These are phyloP conservation scores for Crocodylus rhombifer DNA, from an alignment of 2,797 vertebrate species.

Conservation along the genomic window DNA sequence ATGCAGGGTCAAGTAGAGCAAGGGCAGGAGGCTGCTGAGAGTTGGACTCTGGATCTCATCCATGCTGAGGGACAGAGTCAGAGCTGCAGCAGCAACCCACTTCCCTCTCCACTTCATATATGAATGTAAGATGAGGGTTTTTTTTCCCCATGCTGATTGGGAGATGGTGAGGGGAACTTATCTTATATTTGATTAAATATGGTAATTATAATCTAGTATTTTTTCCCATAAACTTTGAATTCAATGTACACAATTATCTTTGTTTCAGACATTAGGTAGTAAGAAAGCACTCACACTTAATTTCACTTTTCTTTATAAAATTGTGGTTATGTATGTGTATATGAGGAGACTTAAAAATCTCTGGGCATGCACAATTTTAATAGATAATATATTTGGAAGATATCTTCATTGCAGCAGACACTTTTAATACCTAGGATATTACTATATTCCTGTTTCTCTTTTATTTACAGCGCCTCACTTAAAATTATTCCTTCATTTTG, in stretches of 20 bases:
- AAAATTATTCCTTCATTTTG: neutral
- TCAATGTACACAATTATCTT: neutral
- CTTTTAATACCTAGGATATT: neutral
- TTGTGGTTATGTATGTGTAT: neutral
- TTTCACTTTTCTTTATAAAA: neutral
- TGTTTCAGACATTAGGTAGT: neutral
- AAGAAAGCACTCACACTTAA: neutral
- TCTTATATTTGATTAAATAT: no score
- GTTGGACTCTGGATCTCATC: no score
- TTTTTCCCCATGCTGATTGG: no score
- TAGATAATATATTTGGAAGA: neutral
- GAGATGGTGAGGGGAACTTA: no score
- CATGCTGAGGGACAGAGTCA: no score
- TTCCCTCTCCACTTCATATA: no score
- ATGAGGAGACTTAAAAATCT: neutral
- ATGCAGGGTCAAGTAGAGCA: no score
- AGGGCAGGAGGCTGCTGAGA: no score
- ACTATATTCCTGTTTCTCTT: neutral
- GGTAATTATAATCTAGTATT: constrained; percentile 19
- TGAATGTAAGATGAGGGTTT: no score
- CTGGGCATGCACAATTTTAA: neutral
- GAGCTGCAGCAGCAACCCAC: no score
- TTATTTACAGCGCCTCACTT: neutral
- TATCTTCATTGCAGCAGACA: neutral
- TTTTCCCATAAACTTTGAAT: neutral